Percentiles rank a stretch among this genome's conserved stretches.
These are phyloP conservation scores for Scrobipalpa atriplicella DNA, from an alignment of 2,888 invertebrate species.

Conservation along the genomic window DNA sequence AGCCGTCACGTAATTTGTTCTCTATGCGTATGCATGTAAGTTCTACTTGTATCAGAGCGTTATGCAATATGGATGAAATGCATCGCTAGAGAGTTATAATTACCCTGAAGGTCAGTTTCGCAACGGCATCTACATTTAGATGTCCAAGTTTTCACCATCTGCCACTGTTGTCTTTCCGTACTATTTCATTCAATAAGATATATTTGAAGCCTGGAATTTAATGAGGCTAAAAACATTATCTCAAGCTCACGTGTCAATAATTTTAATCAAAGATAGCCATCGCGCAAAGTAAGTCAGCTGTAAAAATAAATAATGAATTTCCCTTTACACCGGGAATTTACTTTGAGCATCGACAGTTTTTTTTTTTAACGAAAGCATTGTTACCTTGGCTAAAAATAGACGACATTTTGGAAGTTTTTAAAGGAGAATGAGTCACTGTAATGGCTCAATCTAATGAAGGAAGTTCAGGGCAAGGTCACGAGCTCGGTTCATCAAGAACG, in stretches of 20 bases:
- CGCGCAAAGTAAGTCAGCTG: constrained; percentile 32
- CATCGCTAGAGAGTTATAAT: constrained; percentile 10
- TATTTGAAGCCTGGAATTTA: not conserved
- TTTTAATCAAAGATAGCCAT: constrained; percentile 16
- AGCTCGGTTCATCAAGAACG: constrained; percentile 22
- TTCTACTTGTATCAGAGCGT: not conserved
- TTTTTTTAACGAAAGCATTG: constrained; percentile 16
- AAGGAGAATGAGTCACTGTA: constrained; percentile 15
- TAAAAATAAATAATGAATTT: constrained; percentile 36
- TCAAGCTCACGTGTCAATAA: constrained; percentile 24
- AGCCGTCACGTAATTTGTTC: no score
- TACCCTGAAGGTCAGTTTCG: constrained; percentile 18
- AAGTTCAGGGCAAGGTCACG: constrained; percentile 37
- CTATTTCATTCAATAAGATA: not conserved
- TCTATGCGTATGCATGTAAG: no score
- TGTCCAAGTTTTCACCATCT: constrained; percentile 10
- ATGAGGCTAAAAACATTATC: constrained; percentile 14
- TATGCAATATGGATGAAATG: not conserved
- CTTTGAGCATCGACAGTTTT: constrained; percentile 20
- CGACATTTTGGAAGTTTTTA: not conserved
- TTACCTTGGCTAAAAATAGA: not conserved
- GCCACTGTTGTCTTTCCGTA: not conserved
- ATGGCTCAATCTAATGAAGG: constrained; percentile 18
- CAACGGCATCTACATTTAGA: constrained; percentile 8
- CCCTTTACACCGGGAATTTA: constrained; percentile 29